These are phyloP conservation scores for Laticauda colubrina DNA, from an alignment of 2,113 vertebrate genomes.

Conservation along the genomic window DNA sequence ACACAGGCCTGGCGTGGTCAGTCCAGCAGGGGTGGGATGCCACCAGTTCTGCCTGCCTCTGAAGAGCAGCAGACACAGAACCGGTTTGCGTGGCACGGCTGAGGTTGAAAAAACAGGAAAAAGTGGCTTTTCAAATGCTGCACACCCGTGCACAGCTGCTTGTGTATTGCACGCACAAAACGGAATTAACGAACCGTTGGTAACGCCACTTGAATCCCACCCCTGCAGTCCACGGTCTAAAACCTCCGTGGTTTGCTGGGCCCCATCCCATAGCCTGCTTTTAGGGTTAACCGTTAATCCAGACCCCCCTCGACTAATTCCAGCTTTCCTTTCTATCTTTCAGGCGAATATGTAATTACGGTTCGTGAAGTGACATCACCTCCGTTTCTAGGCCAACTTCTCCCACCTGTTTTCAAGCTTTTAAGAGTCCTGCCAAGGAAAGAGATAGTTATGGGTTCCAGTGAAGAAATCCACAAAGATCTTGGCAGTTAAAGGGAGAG, in stretches of 20 bases:
- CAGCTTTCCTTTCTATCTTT: conserved; percentile 23
- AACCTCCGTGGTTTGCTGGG: neutral
- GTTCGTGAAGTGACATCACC: conserved; percentile 52
- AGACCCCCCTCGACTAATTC: neutral
- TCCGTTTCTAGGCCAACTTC: conserved; percentile 48
- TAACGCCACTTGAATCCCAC: no score
- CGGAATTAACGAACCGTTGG: no score
- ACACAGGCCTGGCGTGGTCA: neutral
- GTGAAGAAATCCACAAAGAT: conserved; percentile 11
- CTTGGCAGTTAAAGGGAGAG: neutral
- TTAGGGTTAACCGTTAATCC: neutral
- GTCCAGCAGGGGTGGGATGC: neutral
- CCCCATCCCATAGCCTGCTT: no score
- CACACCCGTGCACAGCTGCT: no score
- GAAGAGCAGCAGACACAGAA: no score
- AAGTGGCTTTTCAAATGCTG: no score
- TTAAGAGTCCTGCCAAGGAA: conserved; percentile 47
- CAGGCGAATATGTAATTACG: conserved; percentile 57
- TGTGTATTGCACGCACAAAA: no score
- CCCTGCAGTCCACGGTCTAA: no score
- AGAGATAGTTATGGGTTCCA: conserved; percentile 9
- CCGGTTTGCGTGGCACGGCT: no score
- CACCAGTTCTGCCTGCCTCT: no score
- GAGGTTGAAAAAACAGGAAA: no score
- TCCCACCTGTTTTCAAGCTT: conserved; percentile 49